Conservation (phyloP, 2,113 vertebrate species). For the Gavialis gangeticus region DNA sequence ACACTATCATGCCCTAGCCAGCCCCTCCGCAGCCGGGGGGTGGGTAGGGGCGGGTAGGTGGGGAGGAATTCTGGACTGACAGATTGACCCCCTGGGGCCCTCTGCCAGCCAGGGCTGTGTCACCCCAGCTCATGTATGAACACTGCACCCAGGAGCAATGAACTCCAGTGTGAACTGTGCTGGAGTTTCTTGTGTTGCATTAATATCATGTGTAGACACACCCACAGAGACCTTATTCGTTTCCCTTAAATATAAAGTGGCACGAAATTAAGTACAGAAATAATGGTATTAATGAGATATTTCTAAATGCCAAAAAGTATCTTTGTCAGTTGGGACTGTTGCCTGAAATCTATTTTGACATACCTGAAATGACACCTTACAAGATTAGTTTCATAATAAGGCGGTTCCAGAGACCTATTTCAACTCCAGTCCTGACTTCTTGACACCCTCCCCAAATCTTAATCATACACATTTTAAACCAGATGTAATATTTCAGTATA, state of each 20-base stretch:
- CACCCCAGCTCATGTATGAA: no score
- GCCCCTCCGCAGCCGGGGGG: no score
- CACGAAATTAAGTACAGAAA: conserved; percentile 9
- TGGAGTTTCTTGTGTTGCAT: no score
- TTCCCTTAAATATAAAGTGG: not conserved
- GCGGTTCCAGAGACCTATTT: not conserved
- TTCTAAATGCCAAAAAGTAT: not conserved
- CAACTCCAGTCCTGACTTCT: not conserved
- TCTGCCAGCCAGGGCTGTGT: no score
- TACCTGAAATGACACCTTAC: not conserved
- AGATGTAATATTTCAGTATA: not conserved
- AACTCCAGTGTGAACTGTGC: no score
- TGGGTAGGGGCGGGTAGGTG: no score
- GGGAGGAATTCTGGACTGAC: no score
- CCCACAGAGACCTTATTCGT: not conserved
- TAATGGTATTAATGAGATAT: rapidly evolving
- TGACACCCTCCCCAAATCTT: not conserved
- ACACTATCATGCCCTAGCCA: no score
- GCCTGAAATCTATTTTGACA: not conserved
- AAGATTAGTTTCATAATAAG: rapidly evolving
- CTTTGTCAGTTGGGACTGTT: not conserved
- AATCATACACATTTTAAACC: not conserved
- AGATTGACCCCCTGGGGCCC: no score
- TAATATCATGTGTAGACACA: no score
- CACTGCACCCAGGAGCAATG: no score